Evolutionary conservation across 2,888 invertebrate genomes (phyloP), one percentile per base, ranked within the genome.

Genomic region (Meliscaeva auricollis): DNA sequence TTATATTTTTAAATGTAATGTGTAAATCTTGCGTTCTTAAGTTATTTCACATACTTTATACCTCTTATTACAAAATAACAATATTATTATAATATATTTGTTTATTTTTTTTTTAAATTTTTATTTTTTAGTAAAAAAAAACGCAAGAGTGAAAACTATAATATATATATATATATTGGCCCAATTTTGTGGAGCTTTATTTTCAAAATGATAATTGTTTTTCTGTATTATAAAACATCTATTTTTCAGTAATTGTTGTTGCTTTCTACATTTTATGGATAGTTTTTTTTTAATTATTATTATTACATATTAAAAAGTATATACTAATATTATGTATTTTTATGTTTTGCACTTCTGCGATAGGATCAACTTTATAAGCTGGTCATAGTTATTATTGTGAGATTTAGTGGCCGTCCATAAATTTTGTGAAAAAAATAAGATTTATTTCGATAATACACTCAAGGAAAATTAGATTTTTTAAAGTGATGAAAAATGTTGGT

Each of bases 101-200:
- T 60, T 50, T 54, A 15, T 30, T 35, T n/a, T n/a, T n/a, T n/a
- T n/a, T n/a, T n/a, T n/a, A n/a, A n/a, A n/a, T n/a, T n/a, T n/a
- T n/a, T n/a, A n/a, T n/a, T n/a, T n/a, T n/a, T n/a, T n/a, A n/a
- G n/a, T 44, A 62, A 35, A 26, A 62, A 35, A 54, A 35, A 54
- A 54, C 26, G 74, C 58, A 46, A 66, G 48, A 46, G 22, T 72
- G 30, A 58, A 58, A 68, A 35, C 35, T 38, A 13, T 32, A 48
- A 44, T 20, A n/a, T n/a, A n/a, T n/a, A n/a, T n/a, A n/a, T n/a
- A n/a, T n/a, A n/a, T n/a, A 48, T 44, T 75, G 58, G 75, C 60
- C 66, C 80, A 54, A 72, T 84, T 84, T 76, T 80, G 52, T 68
- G 66, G 80, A 80, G 78, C 78, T 26, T 78, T 32, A 41, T 69